Evolutionary conservation across 2,113 vertebrate genomes (phyloP), one percentile per base, ranked within the genome.

Genomic region (Bolborhynchus lineola): DNA sequence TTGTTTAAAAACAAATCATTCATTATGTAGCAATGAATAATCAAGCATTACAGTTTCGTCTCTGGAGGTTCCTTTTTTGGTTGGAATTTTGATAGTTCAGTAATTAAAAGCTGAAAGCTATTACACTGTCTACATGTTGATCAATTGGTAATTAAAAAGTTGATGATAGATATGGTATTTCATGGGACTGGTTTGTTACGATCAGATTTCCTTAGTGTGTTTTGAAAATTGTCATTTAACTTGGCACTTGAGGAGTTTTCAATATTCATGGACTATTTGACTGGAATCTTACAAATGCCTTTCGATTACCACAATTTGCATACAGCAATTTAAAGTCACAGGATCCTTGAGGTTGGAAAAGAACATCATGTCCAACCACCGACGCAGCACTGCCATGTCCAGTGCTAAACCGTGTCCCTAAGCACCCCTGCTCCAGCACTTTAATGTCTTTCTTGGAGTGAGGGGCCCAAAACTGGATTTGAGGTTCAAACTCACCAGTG

Each of bases 1-100:
- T 97, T 97, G 95, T 97, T 97, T 97, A 97, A 97, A 97, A 97
- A 97, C 97, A 97, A 97, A 97, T 97, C 96, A 96, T 97, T 97
- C 97, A 97, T 97, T 97, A 96, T 97, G 95, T 97, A 95, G 94
- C 95, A 78, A 82, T 95, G 97, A 98, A 97, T 98, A 98, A 98
- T 97, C 97, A 98, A 97, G 96, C 97, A 95, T 97, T 97, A 89
- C 93, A 81, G 85, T 96, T 97, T 94, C 95, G 97, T 85, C 98
- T 98, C 97, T 98, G 97, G 97, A 97, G 98, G 97, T 97, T 92
- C 96, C 94, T 89, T 97, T 97, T 97, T 97, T 95, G 95, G 96
- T 97, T 95, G 84, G 95, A 84, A 97, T 97, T 98, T 97, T 98
- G 97, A 98, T 98, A 97, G 97, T 97, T 97, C 91, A 90, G 97